Percentiles rank a stretch among this genome's conserved stretches.
Conservation (phyloP, 1,140 invertebrate genomes). For the Acromyrmex echinatior region DNA sequence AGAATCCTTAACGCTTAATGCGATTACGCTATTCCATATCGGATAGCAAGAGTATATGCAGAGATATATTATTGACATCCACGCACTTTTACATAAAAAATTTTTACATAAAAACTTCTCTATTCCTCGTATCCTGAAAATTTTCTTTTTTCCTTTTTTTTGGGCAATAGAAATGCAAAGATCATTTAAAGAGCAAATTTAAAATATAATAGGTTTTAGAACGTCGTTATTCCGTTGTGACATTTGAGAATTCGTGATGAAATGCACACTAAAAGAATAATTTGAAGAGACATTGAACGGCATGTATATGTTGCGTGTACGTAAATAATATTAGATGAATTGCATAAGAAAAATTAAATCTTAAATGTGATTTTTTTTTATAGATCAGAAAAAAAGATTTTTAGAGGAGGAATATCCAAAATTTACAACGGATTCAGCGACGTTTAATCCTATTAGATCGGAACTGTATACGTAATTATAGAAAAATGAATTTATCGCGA, state of each 20-base stretch:
- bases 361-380: neutral
- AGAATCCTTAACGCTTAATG: conserved; percentile 39
- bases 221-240: conserved; percentile 3
- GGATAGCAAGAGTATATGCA: neutral
- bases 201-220: neutral
- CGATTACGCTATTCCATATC: conserved; percentile 44
- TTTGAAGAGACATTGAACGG: neutral
- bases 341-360: neutral
- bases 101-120: conserved; percentile 12
- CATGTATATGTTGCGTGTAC: no score
- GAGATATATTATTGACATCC: conserved; percentile 22
- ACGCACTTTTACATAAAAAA: conserved; percentile 11
- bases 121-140: conserved; percentile 4
- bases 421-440: neutral
- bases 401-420: neutral
- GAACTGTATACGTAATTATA: conserved; percentile 9
- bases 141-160: neutral
- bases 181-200: conserved; percentile 19
- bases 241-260: neutral
- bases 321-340: conserved; percentile 21
- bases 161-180: neutral
- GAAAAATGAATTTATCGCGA: conserved; percentile 2
- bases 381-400: neutral
- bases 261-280: neutral
- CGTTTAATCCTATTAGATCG: conserved; percentile 18